Percentiles rank a stretch among this genome's conserved stretches.
phyloP scores from a whole-genome alignment of 2,888 invertebrate species.

The Agriopis leucophaearia region DNA sequence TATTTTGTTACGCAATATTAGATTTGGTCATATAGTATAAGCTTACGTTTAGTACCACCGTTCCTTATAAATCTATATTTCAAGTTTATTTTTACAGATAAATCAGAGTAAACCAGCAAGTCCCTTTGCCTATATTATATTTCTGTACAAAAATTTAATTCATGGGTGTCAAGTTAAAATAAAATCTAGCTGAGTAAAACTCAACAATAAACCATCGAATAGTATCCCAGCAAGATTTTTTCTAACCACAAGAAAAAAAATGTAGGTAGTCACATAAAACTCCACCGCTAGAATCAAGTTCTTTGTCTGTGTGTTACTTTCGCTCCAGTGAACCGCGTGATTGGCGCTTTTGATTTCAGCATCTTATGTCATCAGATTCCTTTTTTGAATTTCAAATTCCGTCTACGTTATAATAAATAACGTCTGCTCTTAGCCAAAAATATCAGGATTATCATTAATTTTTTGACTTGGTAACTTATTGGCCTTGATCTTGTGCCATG shows the following conservation, averaged over 20 bases:
- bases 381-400: slow-evolving; percentile 23
- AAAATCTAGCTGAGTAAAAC: too few relatives aligned
- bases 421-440: slow-evolving; percentile 5
- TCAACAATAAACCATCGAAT: too few relatives aligned
- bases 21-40: too few relatives aligned
- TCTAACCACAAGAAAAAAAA: background rate
- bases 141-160: too few relatives aligned
- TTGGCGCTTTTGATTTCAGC: slow-evolving; percentile 52
- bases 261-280: slow-evolving; percentile 10
- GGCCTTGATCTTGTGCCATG: slow-evolving; percentile 6
- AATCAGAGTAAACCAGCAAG: too few relatives aligned
- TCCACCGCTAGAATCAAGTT: slow-evolving; percentile 17
- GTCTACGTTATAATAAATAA: slow-evolving; percentile 4
- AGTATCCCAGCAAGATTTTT: background rate
- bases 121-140: too few relatives aligned
- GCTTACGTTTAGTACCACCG: too few relatives aligned
- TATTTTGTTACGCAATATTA: too few relatives aligned
- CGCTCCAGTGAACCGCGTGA: slow-evolving; percentile 57
- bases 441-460: background rate
- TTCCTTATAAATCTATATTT: too few relatives aligned
- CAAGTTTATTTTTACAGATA: too few relatives aligned
- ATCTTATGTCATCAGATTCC: slow-evolving; percentile 33
- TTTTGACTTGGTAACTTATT: background rate
- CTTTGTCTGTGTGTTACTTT: slow-evolving; percentile 42
- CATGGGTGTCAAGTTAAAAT: too few relatives aligned